Evolutionary conservation across 2,888 invertebrate genomes (phyloP).

Genomic region (Heteromurus nitidus): DNA sequence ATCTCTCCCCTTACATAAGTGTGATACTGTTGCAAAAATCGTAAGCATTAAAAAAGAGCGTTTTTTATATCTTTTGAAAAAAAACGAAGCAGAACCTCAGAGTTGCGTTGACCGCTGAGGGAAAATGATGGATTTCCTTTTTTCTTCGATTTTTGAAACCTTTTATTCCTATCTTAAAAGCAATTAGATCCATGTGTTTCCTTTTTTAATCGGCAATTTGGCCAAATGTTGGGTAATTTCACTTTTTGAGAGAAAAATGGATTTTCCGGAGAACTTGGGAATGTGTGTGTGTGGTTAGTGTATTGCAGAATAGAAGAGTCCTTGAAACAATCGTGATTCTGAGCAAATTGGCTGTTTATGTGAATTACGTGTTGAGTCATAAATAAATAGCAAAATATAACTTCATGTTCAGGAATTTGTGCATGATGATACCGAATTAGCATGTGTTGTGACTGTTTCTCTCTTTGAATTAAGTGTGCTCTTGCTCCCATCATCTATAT

Average conservation of each 20-base stretch:
- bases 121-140: constrained; percentile 32
- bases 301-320: background rate
- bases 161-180: background rate
- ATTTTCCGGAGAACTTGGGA: background rate
- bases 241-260: background rate
- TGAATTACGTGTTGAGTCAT: background rate
- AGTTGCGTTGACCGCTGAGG: constrained; percentile 28
- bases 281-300: background rate
- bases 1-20: background rate
- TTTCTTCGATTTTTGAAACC: constrained; percentile 1
- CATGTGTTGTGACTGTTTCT: background rate
- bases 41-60: background rate
- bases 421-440: background rate
- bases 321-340: background rate
- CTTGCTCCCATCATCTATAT: background rate
- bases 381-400: background rate
- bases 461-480: background rate
- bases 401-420: background rate
- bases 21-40: constrained; percentile 14
- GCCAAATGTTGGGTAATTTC: background rate
- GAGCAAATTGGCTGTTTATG: background rate
- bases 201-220: background rate
- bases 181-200: background rate
- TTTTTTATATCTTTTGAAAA: constrained; percentile 30
- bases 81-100: constrained; percentile 28